Evolutionary conservation across 1,140 invertebrate genomes (phyloP), one percentile per base, ranked within the genome.

Genomic region (Acromyrmex charruanus): DNA sequence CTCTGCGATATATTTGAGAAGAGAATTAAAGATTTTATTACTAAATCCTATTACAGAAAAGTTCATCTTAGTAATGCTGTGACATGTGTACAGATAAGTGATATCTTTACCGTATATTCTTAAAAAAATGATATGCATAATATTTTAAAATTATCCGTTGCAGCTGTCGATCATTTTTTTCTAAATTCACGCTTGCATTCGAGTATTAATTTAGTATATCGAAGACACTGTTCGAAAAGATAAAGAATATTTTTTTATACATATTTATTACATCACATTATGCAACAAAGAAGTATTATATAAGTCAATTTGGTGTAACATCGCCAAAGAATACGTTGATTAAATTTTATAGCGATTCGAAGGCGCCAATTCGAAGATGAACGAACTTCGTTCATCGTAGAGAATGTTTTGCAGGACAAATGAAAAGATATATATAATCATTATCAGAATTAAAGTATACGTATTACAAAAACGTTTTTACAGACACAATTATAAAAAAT

Each of bases 171-270:
- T 63, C 1, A 21, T 61, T 2, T 63, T 49, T 77, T 49, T 49
- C 3, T 77, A 25, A 63, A 63, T 77, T 63, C 21, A 63, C 39
- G 9, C 59, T 63, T 77, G 35, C 35, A 31, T 61, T 77, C 25
- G 25, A 77, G 18, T 12, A 39, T 63, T 63, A 28, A 63, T 51
- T 75, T 9, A 59, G 6, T 18, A 21, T 77, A 25, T 49, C 7
- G 59, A 16, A 61, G 25, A 49, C 3, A 63, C 31, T 31, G 1
- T 21, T 59, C n/a, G 55, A 75, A 10, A 16, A 16, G 12, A 59
- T 63, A 63, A 16, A 77, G 0, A 49, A 63, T 77, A 44, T 18
- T 77, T 77, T 77, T 74, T 75, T 49, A 7, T 39, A 39, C 44
- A 25, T 59, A 44, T 59, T 18, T 77, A 21, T 77, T 44, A 59